A percentile compares a stretch with the other conserved stretches of the same genome.
Conservation (phyloP, 1,140 invertebrate genomes). For the Drosophila orosa region DNA sequence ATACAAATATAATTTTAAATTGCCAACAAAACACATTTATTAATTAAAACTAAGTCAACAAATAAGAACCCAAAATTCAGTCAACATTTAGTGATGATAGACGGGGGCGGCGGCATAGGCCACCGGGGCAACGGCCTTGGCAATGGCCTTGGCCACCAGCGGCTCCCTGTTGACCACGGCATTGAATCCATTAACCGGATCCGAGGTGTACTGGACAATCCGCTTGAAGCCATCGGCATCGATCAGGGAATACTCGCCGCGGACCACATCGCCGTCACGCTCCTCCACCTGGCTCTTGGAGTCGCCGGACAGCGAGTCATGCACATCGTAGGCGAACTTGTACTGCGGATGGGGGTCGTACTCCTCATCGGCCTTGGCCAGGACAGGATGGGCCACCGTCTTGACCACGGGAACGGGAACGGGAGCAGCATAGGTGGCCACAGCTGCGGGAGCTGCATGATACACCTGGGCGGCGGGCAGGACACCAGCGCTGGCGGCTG, state of each 20-base stretch:
- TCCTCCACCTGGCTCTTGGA: conserved; percentile 86
- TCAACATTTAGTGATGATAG: conserved; percentile 38
- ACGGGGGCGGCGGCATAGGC: conserved; percentile 18
- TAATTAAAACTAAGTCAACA: conserved; percentile 39
- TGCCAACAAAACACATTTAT: neutral
- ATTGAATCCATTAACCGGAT: conserved; percentile 80
- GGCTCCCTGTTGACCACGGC: conserved; percentile 80
- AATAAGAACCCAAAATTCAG: neutral
- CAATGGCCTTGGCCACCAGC: conserved; percentile 65
- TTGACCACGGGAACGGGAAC: conserved; percentile 10
- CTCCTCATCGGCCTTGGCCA: conserved; percentile 60
- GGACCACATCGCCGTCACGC: conserved; percentile 86
- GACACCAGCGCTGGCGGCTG: conserved; percentile 46
- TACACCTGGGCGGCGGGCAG: conserved; percentile 48
- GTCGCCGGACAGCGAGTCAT: conserved; percentile 86
- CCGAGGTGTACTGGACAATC: conserved; percentile 81
- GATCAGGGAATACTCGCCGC: conserved; percentile 64
- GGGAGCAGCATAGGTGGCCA: conserved; percentile 26
- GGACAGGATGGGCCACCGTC: conserved; percentile 47
- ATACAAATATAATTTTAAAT: neutral
- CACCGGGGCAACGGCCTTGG: conserved; percentile 47
- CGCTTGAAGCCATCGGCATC: conserved; percentile 76
- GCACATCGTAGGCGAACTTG: conserved; percentile 84
- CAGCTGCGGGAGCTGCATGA: conserved; percentile 48
- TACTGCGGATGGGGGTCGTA: conserved; percentile 84